Evolutionary conservation across 2,888 invertebrate species (phyloP), one percentile per base, ranked within the genome.

Genomic region (Hetaerina titia): DNA sequence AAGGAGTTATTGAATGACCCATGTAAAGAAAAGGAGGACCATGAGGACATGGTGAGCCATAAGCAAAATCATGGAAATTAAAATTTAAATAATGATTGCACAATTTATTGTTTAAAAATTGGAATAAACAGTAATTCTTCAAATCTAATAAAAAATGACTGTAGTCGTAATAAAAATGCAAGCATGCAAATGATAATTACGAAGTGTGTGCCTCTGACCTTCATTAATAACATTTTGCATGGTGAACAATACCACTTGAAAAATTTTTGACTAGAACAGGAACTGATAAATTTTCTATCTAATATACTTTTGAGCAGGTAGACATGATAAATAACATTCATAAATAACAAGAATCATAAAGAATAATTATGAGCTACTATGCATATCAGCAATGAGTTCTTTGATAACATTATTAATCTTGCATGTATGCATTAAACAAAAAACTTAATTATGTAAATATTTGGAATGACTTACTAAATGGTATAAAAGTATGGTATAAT

Each of bases 201-300:
- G 4, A 19, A 69, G 7, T 69, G 22, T 69, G 69, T n/a, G 19
- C 5, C n/a, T n/a, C 69, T 7, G 69, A 69, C 22, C 69, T 9
- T 22, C 22, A n/a, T 2, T n/a, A 69, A n/a, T 69, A 22, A 45
- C 45, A 45, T 45, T 45, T 45, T 45, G n/a, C 5, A 69, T n/a
- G 81, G 31, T 81, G 81, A 31, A 81, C 81, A 81, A 25, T 81
- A 31, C 81, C 81, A 81, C 81, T 31, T 74, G 25, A 74, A 69
- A 74, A 69, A 22, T 31, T 81, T 31, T 13, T 31, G 81, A 81
- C 81, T 81, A 81, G 81, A 81, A 81, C 31, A 31, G 13, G 13
- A 81, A 31, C n/a, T 81, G n/a, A 81, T 11, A 81, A n/a, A 31
- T 31, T 31, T 81, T 22, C 13, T 13, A 60, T 4, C 11, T 60